A percentile compares a stretch with the other conserved stretches of the same genome.
Conservation (phyloP, 2,888 invertebrate genomes). For the Cepaea hortensis region DNA sequence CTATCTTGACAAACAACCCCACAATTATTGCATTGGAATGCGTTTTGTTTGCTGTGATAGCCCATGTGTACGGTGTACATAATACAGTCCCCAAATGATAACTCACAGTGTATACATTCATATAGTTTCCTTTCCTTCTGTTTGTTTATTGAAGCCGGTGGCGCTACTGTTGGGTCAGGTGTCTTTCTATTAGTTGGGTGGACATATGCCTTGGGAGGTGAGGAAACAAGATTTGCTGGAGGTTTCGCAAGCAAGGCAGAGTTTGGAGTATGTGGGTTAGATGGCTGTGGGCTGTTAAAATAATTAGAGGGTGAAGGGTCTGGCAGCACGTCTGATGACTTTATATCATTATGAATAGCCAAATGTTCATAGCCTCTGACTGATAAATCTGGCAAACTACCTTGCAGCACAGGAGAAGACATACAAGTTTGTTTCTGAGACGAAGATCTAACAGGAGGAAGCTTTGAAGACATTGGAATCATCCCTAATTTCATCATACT, state of each 20-base stretch:
- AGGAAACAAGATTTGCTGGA: slow-evolving; percentile 15
- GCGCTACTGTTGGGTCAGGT: slow-evolving; percentile 20
- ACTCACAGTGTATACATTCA: slow-evolving; percentile 90
- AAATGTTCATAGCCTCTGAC: not conserved
- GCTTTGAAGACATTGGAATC: slow-evolving; percentile 39
- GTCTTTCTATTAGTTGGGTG: slow-evolving; percentile 35
- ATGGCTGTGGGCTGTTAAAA: not conserved
- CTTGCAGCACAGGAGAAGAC: not conserved
- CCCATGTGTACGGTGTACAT: slow-evolving; percentile 98
- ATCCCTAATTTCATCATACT: slow-evolving; percentile 61
- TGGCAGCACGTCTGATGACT: not conserved
- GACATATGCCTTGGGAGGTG: slow-evolving; percentile 45
- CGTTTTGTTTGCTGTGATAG: slow-evolving; percentile 93
- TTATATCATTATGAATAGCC: not conserved
- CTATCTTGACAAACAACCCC: slow-evolving; percentile 89
- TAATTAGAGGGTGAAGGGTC: not conserved
- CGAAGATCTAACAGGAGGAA: slow-evolving; percentile 9
- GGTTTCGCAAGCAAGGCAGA: slow-evolving; percentile 19
- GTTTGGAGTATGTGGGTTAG: not conserved
- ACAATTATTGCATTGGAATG: slow-evolving; percentile 97
- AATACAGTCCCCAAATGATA: slow-evolving; percentile 89
- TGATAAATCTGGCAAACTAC: not conserved
- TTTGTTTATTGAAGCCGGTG: not conserved
- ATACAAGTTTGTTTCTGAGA: not conserved
- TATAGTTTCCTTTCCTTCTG: slow-evolving; percentile 65